phyloP scores from a whole-genome alignment of 2,888 invertebrate genomes.

The Ypsolopha sequella region DNA sequence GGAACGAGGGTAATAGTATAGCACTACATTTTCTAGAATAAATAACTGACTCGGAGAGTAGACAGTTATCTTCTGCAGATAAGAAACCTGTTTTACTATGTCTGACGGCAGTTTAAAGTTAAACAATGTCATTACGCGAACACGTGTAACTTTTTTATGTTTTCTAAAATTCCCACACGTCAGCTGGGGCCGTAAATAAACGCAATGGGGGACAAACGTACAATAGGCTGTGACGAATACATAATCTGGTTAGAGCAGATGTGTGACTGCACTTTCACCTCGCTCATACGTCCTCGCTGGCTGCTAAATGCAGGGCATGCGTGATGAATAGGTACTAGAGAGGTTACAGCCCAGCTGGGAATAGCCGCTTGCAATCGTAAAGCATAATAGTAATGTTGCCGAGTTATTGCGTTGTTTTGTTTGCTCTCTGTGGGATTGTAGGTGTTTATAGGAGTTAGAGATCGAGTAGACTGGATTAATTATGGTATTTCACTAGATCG shows the following conservation, averaged over 20 bases:
- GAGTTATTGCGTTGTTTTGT: not conserved
- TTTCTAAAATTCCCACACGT: too few relatives aligned
- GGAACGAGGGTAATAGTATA: too few relatives aligned
- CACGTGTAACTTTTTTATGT: too few relatives aligned
- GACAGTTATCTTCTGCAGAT: too few relatives aligned
- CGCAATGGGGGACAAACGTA: not conserved
- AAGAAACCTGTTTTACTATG: too few relatives aligned
- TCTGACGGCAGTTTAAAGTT: too few relatives aligned
- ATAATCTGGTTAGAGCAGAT: constrained; percentile 1
- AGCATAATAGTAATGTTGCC: not conserved
- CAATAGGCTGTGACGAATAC: constrained; percentile 1
- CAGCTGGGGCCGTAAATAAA: too few relatives aligned
- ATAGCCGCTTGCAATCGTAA: not conserved
- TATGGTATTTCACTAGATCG: not conserved
- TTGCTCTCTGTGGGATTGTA: not conserved
- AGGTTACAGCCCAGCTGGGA: not conserved
- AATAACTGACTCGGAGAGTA: too few relatives aligned
- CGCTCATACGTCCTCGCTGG: constrained; percentile 24
- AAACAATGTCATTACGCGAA: too few relatives aligned
- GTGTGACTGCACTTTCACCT: constrained; percentile 44
- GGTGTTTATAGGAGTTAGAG: not conserved
- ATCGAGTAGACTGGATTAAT: not conserved
- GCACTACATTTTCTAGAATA: too few relatives aligned
- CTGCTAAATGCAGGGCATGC: constrained; percentile 4
- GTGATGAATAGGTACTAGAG: not conserved